phyloP scores from a whole-genome alignment of 2,113 vertebrate genomes.

The Saguinus midas region DNA sequence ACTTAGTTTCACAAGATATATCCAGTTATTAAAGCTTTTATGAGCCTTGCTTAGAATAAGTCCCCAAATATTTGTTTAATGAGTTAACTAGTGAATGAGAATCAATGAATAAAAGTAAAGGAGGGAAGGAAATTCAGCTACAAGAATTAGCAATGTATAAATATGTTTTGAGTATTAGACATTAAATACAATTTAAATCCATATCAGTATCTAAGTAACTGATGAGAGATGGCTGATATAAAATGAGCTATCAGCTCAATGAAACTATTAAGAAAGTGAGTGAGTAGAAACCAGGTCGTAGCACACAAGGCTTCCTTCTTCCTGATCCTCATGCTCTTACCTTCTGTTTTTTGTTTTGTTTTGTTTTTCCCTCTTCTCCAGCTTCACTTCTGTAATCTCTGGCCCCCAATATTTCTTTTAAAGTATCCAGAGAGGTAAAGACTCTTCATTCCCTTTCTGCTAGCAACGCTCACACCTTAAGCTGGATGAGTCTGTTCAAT shows the following conservation, averaged over 20 bases:
- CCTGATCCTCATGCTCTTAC: neutral
- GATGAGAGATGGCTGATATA: neutral
- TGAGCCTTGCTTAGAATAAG: neutral
- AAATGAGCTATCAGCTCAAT: neutral
- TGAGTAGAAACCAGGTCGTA: neutral
- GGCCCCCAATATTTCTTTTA: neutral
- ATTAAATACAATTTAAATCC: neutral
- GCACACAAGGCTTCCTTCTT: neutral
- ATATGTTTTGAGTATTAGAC: neutral
- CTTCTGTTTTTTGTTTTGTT: neutral
- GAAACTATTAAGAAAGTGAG: neutral
- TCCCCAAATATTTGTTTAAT: neutral
- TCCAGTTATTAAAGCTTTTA: conserved; percentile 25
- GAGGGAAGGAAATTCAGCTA: conserved; percentile 9
- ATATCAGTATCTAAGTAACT: neutral
- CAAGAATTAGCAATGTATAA: neutral
- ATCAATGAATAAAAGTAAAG: neutral
- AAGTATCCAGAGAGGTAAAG: neutral
- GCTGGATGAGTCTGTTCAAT: neutral
- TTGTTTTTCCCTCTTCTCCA: neutral
- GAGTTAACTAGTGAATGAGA: neutral
- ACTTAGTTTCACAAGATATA: conserved; percentile 12
- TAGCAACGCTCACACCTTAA: neutral
- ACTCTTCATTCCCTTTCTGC: neutral
- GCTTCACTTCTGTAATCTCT: neutral